These are phyloP conservation scores for Labeo rohita DNA, from an alignment of 2,113 vertebrate species.

Conservation along the genomic window DNA sequence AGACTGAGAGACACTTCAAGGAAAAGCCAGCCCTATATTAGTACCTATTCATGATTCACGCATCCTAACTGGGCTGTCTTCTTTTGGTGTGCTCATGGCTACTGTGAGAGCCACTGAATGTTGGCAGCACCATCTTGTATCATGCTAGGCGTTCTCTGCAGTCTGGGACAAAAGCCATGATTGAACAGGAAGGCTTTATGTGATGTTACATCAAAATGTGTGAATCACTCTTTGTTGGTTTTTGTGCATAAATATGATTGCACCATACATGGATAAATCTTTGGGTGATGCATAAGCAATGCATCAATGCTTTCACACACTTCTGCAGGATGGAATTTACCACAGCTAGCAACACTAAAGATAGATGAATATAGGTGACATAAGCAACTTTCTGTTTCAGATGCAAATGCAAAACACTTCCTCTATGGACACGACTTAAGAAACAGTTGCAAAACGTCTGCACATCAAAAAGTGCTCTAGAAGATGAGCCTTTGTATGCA, in stretches of 20 bases:
- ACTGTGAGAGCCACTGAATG: constrained; percentile 17
- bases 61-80: neutral
- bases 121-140: neutral
- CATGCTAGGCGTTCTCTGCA: neutral
- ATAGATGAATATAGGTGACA: neutral
- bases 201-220: neutral
- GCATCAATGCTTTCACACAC: neutral
- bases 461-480: no score
- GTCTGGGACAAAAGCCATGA: constrained; percentile 3
- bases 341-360: neutral
- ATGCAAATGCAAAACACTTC: neutral
- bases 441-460: neutral
- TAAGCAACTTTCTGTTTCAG: neutral
- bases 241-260: neutral
- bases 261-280: neutral
- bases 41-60: constrained; percentile 3
- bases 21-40: constrained; percentile 58
- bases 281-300: neutral
- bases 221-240: constrained; percentile 17
- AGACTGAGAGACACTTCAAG: constrained; percentile 66
- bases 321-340: neutral
- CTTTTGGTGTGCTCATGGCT: neutral
- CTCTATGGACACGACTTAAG: neutral
- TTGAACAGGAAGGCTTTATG: constrained; percentile 1
- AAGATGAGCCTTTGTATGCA: neutral